These are phyloP conservation scores for Polyploca ridens DNA, from an alignment of 2,888 invertebrate genomes.

Conservation along the genomic window DNA sequence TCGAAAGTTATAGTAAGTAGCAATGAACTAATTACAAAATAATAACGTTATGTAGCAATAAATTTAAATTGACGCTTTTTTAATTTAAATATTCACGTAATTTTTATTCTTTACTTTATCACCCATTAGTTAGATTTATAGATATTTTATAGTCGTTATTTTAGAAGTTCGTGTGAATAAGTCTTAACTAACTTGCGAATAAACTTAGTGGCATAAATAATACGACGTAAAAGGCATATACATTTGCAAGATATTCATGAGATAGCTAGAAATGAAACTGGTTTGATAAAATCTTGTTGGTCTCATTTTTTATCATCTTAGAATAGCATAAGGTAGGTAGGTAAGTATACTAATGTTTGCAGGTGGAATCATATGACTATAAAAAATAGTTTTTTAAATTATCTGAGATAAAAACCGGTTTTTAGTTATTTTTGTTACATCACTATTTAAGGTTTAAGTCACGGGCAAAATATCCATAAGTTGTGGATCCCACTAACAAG, in stretches of 20 bases:
- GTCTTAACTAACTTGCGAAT: neutral
- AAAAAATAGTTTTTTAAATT: neutral
- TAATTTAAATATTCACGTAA: neutral
- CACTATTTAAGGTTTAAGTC: neutral
- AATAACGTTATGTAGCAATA: too few species aligned
- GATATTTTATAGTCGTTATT: neutral
- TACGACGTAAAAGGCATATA: slow-evolving; percentile 5
- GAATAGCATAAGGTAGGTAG: neutral
- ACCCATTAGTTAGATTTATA: neutral
- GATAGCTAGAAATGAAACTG: slow-evolving; percentile 11
- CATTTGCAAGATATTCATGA: slow-evolving; percentile 11
- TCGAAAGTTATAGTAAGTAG: too few species aligned
- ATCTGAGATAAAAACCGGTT: neutral
- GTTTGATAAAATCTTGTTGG: slow-evolving; percentile 7
- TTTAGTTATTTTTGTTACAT: neutral
- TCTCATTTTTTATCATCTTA: slow-evolving; percentile 9
- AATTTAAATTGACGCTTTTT: neutral
- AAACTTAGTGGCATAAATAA: slow-evolving; percentile 7
- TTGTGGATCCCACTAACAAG: too few species aligned
- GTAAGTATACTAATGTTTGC: neutral
- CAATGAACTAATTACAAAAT: too few species aligned
- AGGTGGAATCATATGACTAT: neutral
- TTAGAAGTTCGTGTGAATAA: neutral
- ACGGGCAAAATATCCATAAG: too few species aligned
- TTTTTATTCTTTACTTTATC: neutral